phyloP scores from a whole-genome alignment of 2,113 vertebrate species.

The Bubo blakistoni region DNA sequence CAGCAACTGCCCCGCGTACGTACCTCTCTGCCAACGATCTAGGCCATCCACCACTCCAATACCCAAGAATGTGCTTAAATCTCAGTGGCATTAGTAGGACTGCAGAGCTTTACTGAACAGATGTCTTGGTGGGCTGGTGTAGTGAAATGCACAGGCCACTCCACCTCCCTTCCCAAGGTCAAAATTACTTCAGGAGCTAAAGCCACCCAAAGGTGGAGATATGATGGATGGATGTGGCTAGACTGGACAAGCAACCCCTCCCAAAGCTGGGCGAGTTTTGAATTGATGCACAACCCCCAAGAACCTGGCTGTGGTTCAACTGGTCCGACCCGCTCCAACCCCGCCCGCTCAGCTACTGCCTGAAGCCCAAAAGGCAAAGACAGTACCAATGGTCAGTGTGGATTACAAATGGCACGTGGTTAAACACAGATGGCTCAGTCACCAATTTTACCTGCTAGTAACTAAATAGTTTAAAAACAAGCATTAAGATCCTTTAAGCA shows the following conservation, averaged over 20 bases:
- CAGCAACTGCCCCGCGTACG: rapidly evolving
- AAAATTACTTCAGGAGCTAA: background rate
- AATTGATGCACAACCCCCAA: background rate
- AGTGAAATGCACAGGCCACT: background rate
- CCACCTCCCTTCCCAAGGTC: background rate
- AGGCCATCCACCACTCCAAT: background rate
- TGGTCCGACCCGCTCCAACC: background rate
- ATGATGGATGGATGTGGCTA: background rate
- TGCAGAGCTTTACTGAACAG: background rate
- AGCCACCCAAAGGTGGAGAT: background rate
- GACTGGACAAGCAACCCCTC: background rate
- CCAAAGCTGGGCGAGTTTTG: background rate
- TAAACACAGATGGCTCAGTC: background rate
- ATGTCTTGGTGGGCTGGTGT: background rate
- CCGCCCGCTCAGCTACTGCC: background rate
- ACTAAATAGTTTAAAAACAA: slow-evolving; percentile 3
- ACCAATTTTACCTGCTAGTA: background rate
- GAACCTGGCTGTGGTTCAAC: background rate
- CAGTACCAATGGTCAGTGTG: background rate
- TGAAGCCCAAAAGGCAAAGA: background rate
- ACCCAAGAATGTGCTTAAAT: background rate
- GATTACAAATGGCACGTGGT: background rate
- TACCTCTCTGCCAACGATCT: rapidly evolving
- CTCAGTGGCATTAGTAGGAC: background rate
- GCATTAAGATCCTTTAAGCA: slow-evolving; percentile 35